These are phyloP conservation scores for Pseudomyrmex pallidus DNA, from an alignment of 1,140 invertebrate genomes.

Conservation along the genomic window DNA sequence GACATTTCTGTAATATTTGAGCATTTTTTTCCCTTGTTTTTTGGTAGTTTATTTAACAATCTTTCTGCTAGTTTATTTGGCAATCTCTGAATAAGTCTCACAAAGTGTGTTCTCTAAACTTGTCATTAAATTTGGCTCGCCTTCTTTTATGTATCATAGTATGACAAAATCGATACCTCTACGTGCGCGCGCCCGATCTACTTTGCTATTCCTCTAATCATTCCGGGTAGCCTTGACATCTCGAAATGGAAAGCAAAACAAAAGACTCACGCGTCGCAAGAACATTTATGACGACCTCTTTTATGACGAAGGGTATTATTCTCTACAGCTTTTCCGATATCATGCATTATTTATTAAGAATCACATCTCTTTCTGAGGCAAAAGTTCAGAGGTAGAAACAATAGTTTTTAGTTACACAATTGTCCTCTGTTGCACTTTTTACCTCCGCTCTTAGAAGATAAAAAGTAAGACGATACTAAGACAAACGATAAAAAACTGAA, in stretches of 20 bases:
- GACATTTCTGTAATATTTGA: no score
- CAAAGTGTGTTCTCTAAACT: neutral
- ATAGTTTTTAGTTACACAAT: neutral
- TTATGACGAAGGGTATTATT: constrained; percentile 21
- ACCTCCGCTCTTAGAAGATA: neutral
- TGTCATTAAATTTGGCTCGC: constrained; percentile 11
- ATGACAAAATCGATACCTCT: constrained; percentile 5
- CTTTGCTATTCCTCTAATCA: constrained; percentile 4
- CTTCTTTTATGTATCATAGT: neutral
- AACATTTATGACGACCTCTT: constrained; percentile 11
- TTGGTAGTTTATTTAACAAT: no score
- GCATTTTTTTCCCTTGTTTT: no score
- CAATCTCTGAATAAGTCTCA: no score
- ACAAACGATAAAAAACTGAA: neutral
- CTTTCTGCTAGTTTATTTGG: neutral
- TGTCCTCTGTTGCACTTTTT: neutral
- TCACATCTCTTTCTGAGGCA: constrained; percentile 10
- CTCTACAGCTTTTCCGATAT: constrained; percentile 30
- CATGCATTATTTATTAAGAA: constrained; percentile 50
- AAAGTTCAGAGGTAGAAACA: constrained; percentile 28
- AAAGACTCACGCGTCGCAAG: neutral
- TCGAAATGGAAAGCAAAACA: constrained; percentile 29
- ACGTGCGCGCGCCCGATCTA: neutral
- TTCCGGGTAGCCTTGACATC: neutral
- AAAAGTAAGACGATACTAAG: neutral